Conservation (phyloP, 2,888 invertebrate genomes). For the Phaedon cochleariae region DNA sequence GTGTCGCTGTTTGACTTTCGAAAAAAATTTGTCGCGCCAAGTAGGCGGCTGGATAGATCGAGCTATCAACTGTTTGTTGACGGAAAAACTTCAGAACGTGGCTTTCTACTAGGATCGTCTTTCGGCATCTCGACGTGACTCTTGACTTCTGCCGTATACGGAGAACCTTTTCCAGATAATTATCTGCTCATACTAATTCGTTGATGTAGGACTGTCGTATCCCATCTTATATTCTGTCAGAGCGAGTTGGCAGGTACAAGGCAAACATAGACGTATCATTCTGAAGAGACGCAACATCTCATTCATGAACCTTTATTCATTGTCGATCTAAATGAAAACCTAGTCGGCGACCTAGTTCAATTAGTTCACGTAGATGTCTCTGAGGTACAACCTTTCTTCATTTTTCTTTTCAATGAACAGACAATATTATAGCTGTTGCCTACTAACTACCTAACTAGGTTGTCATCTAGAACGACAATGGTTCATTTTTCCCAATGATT, state of each 20-base stretch:
- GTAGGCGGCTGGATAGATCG: background rate
- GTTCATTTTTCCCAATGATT: too few relatives aligned
- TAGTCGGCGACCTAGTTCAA: too few relatives aligned
- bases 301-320: too few relatives aligned
- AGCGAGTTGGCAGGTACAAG: background rate
- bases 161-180: conserved; percentile 10
- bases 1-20: conserved; percentile 11
- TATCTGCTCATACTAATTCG: conserved; percentile 16
- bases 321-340: too few relatives aligned
- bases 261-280: too few relatives aligned
- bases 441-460: too few relatives aligned
- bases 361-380: too few relatives aligned
- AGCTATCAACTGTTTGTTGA: background rate
- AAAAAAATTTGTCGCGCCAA: background rate
- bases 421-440: too few relatives aligned
- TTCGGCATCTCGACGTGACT: conserved; percentile 14
- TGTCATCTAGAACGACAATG: too few relatives aligned
- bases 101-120: conserved; percentile 16
- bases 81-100: background rate
- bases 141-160: conserved; percentile 13
- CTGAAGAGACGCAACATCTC: too few relatives aligned
- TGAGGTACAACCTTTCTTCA: too few relatives aligned
- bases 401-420: too few relatives aligned
- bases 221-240: background rate
- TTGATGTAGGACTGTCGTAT: background rate